phyloP scores from a whole-genome alignment of 2,888 invertebrate species.

The Sesia apiformis region DNA sequence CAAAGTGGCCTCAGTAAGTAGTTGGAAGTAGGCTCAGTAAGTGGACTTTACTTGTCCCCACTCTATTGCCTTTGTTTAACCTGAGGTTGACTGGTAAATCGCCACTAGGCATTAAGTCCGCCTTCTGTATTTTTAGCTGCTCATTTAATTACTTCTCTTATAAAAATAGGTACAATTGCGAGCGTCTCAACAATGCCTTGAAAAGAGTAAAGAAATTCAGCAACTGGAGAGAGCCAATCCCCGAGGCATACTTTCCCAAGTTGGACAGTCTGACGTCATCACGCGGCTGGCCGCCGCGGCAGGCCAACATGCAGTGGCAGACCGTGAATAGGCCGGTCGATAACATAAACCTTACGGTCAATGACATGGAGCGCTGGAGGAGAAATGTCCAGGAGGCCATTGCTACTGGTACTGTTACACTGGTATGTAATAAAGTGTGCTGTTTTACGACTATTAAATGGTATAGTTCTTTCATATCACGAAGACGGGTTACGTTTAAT shows the following conservation, averaged over 20 bases:
- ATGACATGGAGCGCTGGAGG: conserved; percentile 83
- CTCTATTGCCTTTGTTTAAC: not conserved
- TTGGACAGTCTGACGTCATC: conserved; percentile 81
- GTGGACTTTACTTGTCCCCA: no score
- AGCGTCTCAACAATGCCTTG: conserved; percentile 82
- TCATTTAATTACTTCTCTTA: no score
- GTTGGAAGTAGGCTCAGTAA: no score
- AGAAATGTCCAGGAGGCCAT: conserved; percentile 84
- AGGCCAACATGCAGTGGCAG: conserved; percentile 71
- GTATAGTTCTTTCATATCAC: no score
- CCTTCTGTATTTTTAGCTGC: no score
- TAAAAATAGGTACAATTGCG: conserved; percentile 78
- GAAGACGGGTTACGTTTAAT: no score
- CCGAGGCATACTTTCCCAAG: conserved; percentile 89
- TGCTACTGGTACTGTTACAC: conserved; percentile 77
- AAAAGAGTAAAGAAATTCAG: conserved; percentile 77
- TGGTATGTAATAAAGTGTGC: conserved; percentile 39
- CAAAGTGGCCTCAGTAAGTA: no score
- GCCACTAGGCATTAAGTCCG: no score
- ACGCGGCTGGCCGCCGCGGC: conserved; percentile 83
- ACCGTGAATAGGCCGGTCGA: conserved; percentile 81
- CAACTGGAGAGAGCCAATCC: conserved; percentile 78
- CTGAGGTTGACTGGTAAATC: no score
- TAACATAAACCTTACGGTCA: conserved; percentile 72
- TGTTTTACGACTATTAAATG: no score